phyloP scores from a whole-genome alignment of 2,888 invertebrate genomes.

The Isotomurus palustris region DNA sequence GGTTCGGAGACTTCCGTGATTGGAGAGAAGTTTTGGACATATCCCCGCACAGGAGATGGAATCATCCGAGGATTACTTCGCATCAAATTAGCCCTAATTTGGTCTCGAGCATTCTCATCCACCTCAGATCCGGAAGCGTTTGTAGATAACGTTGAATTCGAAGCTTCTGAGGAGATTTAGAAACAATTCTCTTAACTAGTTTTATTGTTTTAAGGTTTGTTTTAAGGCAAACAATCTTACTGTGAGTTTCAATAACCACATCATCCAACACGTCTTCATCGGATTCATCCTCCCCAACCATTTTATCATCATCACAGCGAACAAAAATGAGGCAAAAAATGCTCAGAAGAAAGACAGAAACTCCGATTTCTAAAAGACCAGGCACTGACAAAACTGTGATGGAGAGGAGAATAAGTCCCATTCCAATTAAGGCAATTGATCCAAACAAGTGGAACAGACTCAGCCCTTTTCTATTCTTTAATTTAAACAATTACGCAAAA shows the following conservation, averaged over 20 bases:
- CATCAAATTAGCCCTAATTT: neutral
- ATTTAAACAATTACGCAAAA: neutral
- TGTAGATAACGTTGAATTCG: neutral
- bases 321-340: conserved; percentile 10
- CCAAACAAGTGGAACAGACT: conserved; percentile 14
- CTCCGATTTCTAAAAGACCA: conserved; percentile 8
- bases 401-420: conserved; percentile 3
- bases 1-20: conserved; percentile 7
- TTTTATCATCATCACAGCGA: conserved; percentile 4
- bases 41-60: neutral
- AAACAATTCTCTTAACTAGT: too few species aligned
- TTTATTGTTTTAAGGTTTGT: too few species aligned
- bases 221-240: too few species aligned
- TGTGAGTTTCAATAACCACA: neutral
- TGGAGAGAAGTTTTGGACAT: conserved; percentile 5
- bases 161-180: neutral
- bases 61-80: conserved; percentile 5
- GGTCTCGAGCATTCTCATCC: neutral
- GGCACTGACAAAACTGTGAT: neutral
- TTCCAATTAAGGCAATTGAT: conserved; percentile 1
- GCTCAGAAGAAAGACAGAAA: conserved; percentile 1
- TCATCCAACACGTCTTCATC: neutral
- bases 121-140: neutral
- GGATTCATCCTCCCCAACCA: neutral
- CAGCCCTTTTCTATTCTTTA: neutral